These are phyloP conservation scores for Enteromius trimaculatus DNA, from an alignment of 2,797 vertebrate genomes.

Conservation along the genomic window DNA sequence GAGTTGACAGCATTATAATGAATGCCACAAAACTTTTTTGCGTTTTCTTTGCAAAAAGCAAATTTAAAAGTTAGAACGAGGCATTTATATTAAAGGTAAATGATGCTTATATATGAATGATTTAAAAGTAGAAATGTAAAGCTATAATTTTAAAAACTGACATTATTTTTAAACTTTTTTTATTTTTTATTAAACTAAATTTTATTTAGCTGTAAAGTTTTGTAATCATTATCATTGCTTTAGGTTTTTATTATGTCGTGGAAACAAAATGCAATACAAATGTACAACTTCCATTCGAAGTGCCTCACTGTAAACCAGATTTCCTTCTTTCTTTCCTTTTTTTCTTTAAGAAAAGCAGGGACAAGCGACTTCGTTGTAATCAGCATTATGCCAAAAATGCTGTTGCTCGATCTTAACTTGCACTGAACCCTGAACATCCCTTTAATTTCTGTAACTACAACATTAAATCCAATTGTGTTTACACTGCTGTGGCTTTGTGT, in stretches of 20 bases:
- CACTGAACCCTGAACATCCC: slow-evolving; percentile 22
- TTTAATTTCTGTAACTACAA: slow-evolving; percentile 44
- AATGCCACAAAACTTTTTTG: not conserved
- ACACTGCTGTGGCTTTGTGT: slow-evolving; percentile 31
- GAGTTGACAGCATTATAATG: not conserved
- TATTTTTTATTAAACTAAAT: too few relatives aligned
- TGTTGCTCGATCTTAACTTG: not conserved
- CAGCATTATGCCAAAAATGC: not conserved
- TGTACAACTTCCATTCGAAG: not conserved
- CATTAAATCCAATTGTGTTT: slow-evolving; percentile 50
- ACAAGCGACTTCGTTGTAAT: not conserved
- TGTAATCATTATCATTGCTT: not conserved
- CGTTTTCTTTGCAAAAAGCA: not conserved
- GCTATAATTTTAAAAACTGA: not conserved
- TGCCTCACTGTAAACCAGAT: not conserved
- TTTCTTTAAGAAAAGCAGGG: not conserved
- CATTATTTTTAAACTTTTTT: not conserved
- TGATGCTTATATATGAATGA: not conserved
- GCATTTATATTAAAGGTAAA: too few relatives aligned
- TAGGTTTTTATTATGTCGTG: not conserved
- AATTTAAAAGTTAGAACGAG: not conserved
- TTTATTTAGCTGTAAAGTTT: not conserved
- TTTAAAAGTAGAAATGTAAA: not conserved
- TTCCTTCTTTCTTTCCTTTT: not conserved
- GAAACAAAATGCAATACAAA: not conserved